phyloP scores from a whole-genome alignment of 2,888 invertebrate genomes.

The Aricia artaxerxes region DNA sequence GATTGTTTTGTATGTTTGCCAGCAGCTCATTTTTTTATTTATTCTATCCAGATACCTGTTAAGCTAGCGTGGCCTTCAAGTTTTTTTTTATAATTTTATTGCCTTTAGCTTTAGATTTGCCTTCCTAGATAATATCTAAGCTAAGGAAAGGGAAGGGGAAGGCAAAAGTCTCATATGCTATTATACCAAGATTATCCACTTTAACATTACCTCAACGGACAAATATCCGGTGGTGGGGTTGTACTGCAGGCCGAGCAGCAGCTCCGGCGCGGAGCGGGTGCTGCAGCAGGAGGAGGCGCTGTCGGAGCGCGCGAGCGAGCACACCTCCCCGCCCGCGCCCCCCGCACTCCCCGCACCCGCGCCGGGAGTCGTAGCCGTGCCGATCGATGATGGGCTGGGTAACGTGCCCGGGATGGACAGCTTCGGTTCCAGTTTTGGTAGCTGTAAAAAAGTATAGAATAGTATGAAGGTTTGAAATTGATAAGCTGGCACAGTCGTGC shows the following conservation, averaged over 20 bases:
- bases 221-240: conserved; percentile 96
- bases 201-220: conserved; percentile 88
- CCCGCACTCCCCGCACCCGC: conserved; percentile 82
- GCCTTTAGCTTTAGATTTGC: too few species aligned
- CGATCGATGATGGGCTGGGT: conserved; percentile 63
- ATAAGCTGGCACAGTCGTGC: background rate
- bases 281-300: conserved; percentile 97
- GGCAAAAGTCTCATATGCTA: too few species aligned
- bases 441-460: conserved; percentile 45
- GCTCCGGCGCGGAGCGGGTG: conserved; percentile 93
- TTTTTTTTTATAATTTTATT: too few species aligned
- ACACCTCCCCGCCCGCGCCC: conserved; percentile 62
- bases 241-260: conserved; percentile 94
- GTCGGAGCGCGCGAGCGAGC: conserved; percentile 93
- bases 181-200: background rate
- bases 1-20: background rate
- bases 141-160: too few species aligned
- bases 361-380: conserved; percentile 55
- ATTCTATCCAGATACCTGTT: background rate
- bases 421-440: conserved; percentile 64
- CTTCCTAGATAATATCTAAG: too few species aligned
- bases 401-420: conserved; percentile 62
- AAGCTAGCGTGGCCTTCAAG: too few species aligned
- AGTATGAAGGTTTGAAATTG: background rate
- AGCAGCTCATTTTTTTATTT: background rate